These are phyloP conservation scores for Camptogramma bilineatum DNA, from an alignment of 2,888 invertebrate species.

Conservation along the genomic window DNA sequence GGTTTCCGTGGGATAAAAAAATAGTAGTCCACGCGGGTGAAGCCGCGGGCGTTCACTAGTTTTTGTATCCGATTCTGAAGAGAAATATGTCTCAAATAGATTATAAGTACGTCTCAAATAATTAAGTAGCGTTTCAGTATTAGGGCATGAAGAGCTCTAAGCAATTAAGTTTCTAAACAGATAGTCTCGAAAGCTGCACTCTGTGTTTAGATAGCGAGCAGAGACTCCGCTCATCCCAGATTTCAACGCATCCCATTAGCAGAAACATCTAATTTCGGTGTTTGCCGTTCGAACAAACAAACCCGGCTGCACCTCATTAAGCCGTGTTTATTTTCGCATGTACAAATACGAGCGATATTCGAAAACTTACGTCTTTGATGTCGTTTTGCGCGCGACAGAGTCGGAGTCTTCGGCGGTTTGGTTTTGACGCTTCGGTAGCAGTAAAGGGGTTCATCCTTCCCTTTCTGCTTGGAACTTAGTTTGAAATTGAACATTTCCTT, in stretches of 20 bases:
- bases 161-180: conserved; percentile 10
- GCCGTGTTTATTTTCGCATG: conserved; percentile 66
- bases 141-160: neutral
- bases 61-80: too few species aligned
- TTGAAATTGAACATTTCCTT: conserved; percentile 85
- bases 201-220: conserved; percentile 20
- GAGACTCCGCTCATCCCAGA: conserved; percentile 41
- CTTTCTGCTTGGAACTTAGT: conserved; percentile 76
- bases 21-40: too few species aligned
- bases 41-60: too few species aligned
- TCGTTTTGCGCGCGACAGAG: conserved; percentile 78
- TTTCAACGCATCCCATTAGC: conserved; percentile 61
- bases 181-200: conserved; percentile 11
- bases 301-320: conserved; percentile 69
- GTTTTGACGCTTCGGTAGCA: conserved; percentile 80
- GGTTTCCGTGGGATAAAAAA: too few species aligned
- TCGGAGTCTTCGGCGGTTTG: conserved; percentile 86
- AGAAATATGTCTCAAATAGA: too few species aligned
- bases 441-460: conserved; percentile 80
- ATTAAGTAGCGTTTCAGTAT: too few species aligned
- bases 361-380: conserved; percentile 81
- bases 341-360: conserved; percentile 49
- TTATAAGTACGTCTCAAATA: too few species aligned
- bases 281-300: conserved; percentile 59
- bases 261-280: conserved; percentile 65